Percentiles rank a stretch among this genome's conserved stretches.
These are phyloP conservation scores for Sinentomon sp. DNA, from an alignment of 2,888 invertebrate genomes.

Conservation along the genomic window DNA sequence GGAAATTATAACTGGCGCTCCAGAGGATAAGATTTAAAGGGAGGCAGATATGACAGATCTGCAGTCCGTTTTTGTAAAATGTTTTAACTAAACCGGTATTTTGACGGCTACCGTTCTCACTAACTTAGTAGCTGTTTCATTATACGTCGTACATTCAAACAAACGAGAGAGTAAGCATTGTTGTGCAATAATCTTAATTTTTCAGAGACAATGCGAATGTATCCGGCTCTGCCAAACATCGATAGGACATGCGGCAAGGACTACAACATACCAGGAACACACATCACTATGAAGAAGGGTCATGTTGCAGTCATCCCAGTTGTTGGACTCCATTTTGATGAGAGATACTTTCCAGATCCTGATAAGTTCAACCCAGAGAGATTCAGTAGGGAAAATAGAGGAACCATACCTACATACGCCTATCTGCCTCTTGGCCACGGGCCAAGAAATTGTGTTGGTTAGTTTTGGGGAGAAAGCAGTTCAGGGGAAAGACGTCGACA, in stretches of 20 bases:
- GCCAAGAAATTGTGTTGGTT: constrained; percentile 12
- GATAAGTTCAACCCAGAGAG: constrained; percentile 12
- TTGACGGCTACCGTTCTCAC: too few species aligned
- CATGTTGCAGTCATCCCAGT: constrained; percentile 27
- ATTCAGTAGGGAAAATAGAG: constrained; percentile 9
- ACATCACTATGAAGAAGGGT: constrained; percentile 21
- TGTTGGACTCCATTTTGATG: constrained; percentile 30
- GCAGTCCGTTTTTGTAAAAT: too few species aligned
- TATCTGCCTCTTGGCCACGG: constrained; percentile 12
- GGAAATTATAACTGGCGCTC: too few species aligned
- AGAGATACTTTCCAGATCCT: constrained; percentile 9
- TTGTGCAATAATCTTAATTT: constrained; percentile 12
- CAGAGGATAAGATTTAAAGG: too few species aligned
- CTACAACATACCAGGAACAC: constrained; percentile 21
- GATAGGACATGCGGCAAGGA: constrained; percentile 18
- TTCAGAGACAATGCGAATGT: constrained; percentile 24
- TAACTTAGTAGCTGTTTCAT: too few species aligned
- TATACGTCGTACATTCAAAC: too few species aligned
- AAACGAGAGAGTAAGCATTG: too few species aligned
- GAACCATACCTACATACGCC: constrained; percentile 7
- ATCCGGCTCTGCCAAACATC: constrained; percentile 22
- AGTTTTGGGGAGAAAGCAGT: neutral
- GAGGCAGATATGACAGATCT: too few species aligned
- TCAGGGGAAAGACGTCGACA: too few species aligned
- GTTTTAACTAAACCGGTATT: too few species aligned